phyloP scores from a whole-genome alignment of 2,113 vertebrate genomes.

The Pongo pygmaeus region DNA sequence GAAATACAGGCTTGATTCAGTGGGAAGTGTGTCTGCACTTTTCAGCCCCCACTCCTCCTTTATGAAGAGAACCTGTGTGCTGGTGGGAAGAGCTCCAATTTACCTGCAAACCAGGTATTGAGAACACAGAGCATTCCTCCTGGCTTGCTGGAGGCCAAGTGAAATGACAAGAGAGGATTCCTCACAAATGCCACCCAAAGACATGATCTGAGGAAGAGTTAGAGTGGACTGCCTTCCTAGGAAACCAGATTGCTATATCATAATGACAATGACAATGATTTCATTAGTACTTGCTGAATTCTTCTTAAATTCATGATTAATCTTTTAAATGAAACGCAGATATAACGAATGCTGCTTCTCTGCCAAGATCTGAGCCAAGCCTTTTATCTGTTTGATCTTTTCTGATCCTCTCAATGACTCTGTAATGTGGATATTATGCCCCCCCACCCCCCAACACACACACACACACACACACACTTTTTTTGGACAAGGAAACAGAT shows the following conservation, averaged over 20 bases:
- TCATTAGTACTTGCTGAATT: not conserved
- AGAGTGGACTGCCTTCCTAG: not conserved
- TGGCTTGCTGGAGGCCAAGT: not conserved
- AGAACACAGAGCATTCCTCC: not conserved
- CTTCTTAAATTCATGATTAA: slow-evolving; percentile 16
- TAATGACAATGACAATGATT: not conserved
- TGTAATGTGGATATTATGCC: not conserved
- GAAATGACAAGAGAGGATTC: not conserved
- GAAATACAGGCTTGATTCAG: slow-evolving; percentile 10
- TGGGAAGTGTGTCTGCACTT: not conserved
- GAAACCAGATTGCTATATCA: not conserved
- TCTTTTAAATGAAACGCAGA: slow-evolving; percentile 35
- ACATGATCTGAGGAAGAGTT: too few species aligned
- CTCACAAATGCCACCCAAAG: not conserved
- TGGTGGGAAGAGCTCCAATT: not conserved
- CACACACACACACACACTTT: not conserved
- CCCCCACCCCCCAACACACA: too few species aligned
- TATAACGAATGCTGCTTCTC: not conserved
- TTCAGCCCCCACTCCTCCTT: not conserved
- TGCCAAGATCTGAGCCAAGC: not conserved
- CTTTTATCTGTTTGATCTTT: not conserved
- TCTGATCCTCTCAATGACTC: not conserved
- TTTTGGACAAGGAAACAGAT: not conserved
- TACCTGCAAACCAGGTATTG: not conserved
- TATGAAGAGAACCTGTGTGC: not conserved